Conservation (phyloP, 2,888 invertebrate genomes). For the Meganola albula region DNA sequence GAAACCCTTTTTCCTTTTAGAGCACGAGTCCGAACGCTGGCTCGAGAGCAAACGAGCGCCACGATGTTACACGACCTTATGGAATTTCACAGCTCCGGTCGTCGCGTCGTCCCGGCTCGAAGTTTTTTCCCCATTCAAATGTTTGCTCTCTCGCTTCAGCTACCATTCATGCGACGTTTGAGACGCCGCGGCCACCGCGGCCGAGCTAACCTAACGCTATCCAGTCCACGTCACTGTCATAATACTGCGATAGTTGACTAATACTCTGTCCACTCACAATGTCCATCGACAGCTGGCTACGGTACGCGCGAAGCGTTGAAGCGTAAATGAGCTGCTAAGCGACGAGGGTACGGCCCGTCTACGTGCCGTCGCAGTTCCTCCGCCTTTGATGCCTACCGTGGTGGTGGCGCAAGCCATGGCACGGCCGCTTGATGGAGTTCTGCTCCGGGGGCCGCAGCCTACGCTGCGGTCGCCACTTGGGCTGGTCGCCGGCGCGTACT, state of each 20-base stretch:
- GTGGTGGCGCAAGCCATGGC: constrained; percentile 64
- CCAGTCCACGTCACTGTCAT: constrained; percentile 76
- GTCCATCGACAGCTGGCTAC: constrained; percentile 74
- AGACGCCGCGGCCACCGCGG: constrained; percentile 64
- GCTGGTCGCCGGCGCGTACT: constrained; percentile 67
- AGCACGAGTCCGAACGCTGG: constrained; percentile 67
- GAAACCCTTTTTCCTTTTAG: constrained; percentile 73
- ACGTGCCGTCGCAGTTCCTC: constrained; percentile 71
- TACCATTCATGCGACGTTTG: constrained; percentile 71
- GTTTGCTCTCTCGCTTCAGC: constrained; percentile 73
- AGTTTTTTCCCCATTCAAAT: constrained; percentile 65
- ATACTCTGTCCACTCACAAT: constrained; percentile 75
- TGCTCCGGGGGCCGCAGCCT: constrained; percentile 54
- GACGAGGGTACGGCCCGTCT: constrained; percentile 38
- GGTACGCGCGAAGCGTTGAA: constrained; percentile 74
- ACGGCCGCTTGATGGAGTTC: constrained; percentile 61
- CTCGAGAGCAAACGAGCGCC: constrained; percentile 71
- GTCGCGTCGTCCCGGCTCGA: constrained; percentile 54
- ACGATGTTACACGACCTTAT: constrained; percentile 71
- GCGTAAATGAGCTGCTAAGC: constrained; percentile 67
- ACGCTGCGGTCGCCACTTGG: constrained; percentile 67
- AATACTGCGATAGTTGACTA: constrained; percentile 78
- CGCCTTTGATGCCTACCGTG: constrained; percentile 67
- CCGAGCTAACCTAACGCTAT: constrained; percentile 68
- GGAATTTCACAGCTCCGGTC: constrained; percentile 75